phyloP scores from a whole-genome alignment of 2,797 vertebrate genomes.

The Sciurus vulgaris region DNA sequence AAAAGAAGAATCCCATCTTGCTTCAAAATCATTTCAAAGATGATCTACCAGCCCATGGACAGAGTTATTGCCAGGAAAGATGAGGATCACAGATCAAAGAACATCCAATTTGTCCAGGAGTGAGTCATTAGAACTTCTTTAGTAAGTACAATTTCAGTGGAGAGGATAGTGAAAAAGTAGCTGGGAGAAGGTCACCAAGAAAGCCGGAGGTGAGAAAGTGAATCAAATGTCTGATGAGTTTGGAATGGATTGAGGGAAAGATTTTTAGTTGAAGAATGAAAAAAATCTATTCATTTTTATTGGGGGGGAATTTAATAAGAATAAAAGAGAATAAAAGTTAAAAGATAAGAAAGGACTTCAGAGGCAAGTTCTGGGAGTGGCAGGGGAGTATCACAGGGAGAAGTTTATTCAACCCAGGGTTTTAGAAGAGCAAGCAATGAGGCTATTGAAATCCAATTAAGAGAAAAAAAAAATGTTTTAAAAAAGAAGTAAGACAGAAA shows the following conservation, averaged over 20 bases:
- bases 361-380: background rate
- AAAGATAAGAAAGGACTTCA: conserved; percentile 63
- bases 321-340: conserved; percentile 62
- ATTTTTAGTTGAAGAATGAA: conserved; percentile 64
- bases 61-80: conserved; percentile 67
- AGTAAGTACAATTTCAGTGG: conserved; percentile 61
- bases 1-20: background rate
- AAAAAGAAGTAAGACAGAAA: background rate
- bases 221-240: conserved; percentile 56
- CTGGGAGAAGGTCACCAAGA: conserved; percentile 61
- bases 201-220: conserved; percentile 63
- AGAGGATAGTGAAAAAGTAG: conserved; percentile 39
- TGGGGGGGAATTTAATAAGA: conserved; percentile 1
- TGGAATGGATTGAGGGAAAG: conserved; percentile 51
- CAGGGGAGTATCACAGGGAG: background rate
- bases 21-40: conserved; percentile 71
- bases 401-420: background rate
- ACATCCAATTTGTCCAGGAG: conserved; percentile 65
- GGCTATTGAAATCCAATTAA: background rate
- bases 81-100: conserved; percentile 62
- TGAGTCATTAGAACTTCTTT: conserved; percentile 71
- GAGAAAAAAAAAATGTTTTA: background rate
- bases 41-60: conserved; percentile 29
- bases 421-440: conserved; percentile 14
- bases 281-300: conserved; percentile 63